Evolutionary conservation across 2,797 vertebrate species (phyloP).

Genomic region (Catamblyrhynchus diadema): DNA sequence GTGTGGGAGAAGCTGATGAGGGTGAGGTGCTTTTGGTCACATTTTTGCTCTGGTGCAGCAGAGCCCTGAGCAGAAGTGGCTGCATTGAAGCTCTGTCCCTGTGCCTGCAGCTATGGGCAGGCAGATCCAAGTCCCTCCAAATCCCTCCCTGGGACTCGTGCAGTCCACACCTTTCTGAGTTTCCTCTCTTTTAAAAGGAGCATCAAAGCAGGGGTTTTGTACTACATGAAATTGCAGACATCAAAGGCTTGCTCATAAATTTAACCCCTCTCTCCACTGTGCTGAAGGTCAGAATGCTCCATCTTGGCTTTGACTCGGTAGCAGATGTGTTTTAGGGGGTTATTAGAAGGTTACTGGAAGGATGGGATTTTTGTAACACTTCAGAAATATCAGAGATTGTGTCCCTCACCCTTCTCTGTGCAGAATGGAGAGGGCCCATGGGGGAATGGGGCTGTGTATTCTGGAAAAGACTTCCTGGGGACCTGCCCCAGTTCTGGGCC

Average conservation of each 20-base stretch:
- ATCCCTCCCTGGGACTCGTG: neutral
- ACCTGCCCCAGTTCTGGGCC: neutral
- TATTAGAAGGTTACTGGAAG: neutral
- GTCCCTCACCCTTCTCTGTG: neutral
- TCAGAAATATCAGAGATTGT: neutral
- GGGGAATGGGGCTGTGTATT: neutral
- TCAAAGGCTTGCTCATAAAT: constrained; percentile 16
- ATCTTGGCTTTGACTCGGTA: neutral
- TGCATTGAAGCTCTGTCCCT: accelerated
- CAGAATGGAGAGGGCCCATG: neutral
- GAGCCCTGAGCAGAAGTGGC: neutral
- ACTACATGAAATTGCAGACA: neutral
- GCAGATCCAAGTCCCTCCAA: neutral
- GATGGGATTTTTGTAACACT: neutral
- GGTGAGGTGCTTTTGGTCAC: neutral
- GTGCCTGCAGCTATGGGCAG: neutral
- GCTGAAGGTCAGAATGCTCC: neutral
- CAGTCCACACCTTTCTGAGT: neutral
- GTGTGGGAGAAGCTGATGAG: neutral
- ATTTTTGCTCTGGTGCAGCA: neutral
- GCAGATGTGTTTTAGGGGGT: neutral
- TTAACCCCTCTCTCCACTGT: neutral
- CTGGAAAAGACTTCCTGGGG: neutral
- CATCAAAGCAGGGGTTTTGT: constrained; percentile 33
- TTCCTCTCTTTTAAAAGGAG: neutral